A percentile compares a stretch with the other conserved stretches of the same genome.
Evolutionary conservation across 2,797 vertebrate species (phyloP).

Genomic region (Morus bassanus): DNA sequence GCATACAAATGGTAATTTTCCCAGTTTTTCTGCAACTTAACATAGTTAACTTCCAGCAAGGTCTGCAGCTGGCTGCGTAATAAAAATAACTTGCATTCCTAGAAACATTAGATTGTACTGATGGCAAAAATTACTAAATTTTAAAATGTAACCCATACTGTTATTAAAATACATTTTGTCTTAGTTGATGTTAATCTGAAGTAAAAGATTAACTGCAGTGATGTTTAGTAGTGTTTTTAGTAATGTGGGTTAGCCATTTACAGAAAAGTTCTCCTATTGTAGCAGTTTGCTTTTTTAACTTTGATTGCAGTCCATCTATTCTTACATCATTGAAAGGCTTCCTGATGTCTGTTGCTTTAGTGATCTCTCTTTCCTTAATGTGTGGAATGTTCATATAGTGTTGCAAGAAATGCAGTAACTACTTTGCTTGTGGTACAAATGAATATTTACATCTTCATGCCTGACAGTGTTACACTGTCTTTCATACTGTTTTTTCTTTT

Average conservation of each 20-base stretch:
- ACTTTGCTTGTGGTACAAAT: not conserved
- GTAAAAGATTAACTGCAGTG: not conserved
- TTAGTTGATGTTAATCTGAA: not conserved
- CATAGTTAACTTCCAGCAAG: not conserved
- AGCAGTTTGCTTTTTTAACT: not conserved
- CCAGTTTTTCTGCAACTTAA: slow-evolving; percentile 25
- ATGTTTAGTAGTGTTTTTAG: not conserved
- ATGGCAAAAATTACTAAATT: not conserved
- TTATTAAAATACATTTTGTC: not conserved
- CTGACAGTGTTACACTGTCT: not conserved
- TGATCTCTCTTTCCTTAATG: not conserved
- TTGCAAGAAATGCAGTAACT: not conserved
- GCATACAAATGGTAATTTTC: slow-evolving; percentile 12
- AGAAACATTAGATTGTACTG: not conserved
- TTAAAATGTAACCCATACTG: not conserved
- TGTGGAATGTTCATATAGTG: not conserved
- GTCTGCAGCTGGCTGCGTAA: slow-evolving; percentile 14
- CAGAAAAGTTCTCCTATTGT: not conserved
- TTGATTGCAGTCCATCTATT: not conserved
- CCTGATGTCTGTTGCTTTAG: not conserved
- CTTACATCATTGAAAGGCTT: not conserved
- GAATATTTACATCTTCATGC: not conserved
- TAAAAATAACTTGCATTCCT: slow-evolving; percentile 54
- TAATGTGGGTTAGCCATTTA: not conserved
- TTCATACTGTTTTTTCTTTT: not conserved